A percentile compares a stretch with the other conserved stretches of the same genome.
These are phyloP conservation scores for Thunnus thynnus DNA, from an alignment of 2,113 vertebrate genomes.

Conservation along the genomic window DNA sequence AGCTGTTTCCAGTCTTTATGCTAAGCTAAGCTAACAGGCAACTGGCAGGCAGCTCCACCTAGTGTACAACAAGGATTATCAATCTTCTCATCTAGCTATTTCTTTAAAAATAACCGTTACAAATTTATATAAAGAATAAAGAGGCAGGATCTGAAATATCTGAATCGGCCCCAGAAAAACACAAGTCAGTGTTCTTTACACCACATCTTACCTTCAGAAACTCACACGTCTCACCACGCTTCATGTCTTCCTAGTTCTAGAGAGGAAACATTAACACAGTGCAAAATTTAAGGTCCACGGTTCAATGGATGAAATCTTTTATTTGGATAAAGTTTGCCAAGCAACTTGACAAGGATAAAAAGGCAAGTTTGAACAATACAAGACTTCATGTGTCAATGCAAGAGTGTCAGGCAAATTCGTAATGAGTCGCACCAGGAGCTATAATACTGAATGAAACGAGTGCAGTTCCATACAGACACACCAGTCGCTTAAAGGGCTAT, in stretches of 20 bases:
- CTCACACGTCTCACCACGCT: no score
- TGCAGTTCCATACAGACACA: constrained; percentile 54
- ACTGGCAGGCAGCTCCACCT: no score
- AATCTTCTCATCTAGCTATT: no score
- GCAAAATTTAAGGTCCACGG: constrained; percentile 16
- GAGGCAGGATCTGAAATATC: no score
- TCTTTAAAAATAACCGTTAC: not conserved
- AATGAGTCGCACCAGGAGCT: constrained; percentile 41
- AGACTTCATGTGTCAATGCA: constrained; percentile 69
- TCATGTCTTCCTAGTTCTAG: not conserved
- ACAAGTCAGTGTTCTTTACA: no score
- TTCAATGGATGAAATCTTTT: constrained; percentile 69
- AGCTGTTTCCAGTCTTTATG: no score
- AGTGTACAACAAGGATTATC: no score
- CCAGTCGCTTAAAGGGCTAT: constrained; percentile 70
- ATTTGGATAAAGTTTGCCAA: constrained; percentile 75
- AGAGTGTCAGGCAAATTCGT: constrained; percentile 60
- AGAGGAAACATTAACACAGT: not conserved
- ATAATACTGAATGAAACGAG: constrained; percentile 53
- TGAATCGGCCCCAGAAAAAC: no score
- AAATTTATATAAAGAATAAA: no score
- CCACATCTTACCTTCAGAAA: not conserved
- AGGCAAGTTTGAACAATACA: constrained; percentile 75
- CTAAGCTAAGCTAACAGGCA: no score
- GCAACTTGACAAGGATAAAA: constrained; percentile 75